Evolutionary conservation across 2,888 invertebrate genomes (phyloP), one percentile per base, ranked within the genome.

Genomic region (Physocephala rufipes): DNA sequence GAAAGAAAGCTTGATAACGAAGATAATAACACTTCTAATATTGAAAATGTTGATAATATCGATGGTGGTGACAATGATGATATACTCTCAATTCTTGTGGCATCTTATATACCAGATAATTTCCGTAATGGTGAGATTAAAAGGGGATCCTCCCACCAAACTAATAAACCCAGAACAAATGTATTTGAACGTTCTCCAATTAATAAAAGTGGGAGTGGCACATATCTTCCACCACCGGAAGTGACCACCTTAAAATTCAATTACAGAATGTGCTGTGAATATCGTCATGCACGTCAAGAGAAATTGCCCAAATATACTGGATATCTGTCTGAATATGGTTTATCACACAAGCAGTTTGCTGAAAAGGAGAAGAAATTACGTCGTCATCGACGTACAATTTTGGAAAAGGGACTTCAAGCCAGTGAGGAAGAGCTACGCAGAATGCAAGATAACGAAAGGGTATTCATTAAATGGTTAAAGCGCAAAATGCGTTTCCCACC

Each of bases 391-490:
- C 81, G 79, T 36, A 79, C 74, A 9, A 74, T 78, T 65, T 73
- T 80, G 53, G 81, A 84, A 28, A 82, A 82, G 64, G 80, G 84
- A 24, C 75, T 87, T 3, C 85, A 83, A 74, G 79, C 86, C 36
- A 85, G 83, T 63, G 86, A 88, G 77, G 80, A 86, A 63, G 86
- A 87, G 74, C 81, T 86, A 13, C 83, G 83, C 53, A 85, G 86
- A 79, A 84, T 87, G 79, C 81, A 87, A 68, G 87, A 88, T 73
- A 89, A 89, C 78, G 89, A 89, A 78, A 82, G 86, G 53, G 88
- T 88, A 58, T 89, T 89, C 71, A 87, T 87, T 61, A 87, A 87
- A 45, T 89, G 89, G 89, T 80, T 89, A 63, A 87, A 87, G 74
- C 85, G 84, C 71, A 86, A 86, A 78, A 85, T 86, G 84, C 82